Evolutionary conservation across 1,140 invertebrate species (phyloP), one percentile per base, ranked within the genome.

Genomic region (Penaeus japonicus): DNA sequence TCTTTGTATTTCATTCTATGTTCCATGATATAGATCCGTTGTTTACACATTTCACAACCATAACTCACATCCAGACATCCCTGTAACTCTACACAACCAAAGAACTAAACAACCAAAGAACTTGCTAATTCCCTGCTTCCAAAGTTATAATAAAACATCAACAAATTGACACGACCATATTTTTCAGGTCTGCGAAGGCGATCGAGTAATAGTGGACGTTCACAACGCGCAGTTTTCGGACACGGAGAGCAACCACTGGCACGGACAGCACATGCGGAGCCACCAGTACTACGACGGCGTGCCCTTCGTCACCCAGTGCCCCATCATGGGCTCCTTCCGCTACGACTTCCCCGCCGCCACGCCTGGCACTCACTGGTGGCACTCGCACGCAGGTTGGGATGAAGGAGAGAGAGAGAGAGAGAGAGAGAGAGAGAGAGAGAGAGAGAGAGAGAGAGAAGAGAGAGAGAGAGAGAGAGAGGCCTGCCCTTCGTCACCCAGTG

Each of bases 251-350:
- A 95, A 98, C 86, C 97, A 98, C 93, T 98, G 97, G 97, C 94
- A 96, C 83, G 97, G 97, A 62, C 94, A 97, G 73, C 95, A 94
- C 92, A 96, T 97, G 93, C 93, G 94, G 70, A 95, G 95, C 75
- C 95, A 95, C 5, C 96, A 96, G 91, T 97, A 96, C 92, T 97
- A 96, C 92, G 97, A 98, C 92, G 97, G 97, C 59, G 97, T 98
- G 47, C 96, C 97, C 17, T 96, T 95, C 88, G 94, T 98, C 20
- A 97, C 96, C 0, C 97, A 98, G 92, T 98, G 97, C 93, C 97
- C 97, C 4, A 98, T 98, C 91, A 93, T 94, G 87, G 95, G 96
- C 91, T 27, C 57, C 22, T 85, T 85, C 65, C 27, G 55, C 18
- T 85, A 85, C 18, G 47, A 59, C 30, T 85, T 85, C 65, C 18